Base-by-base conservation (phyloP, 2,113 vertebrate genomes). In the Diphyllodes magnificus region DNA sequence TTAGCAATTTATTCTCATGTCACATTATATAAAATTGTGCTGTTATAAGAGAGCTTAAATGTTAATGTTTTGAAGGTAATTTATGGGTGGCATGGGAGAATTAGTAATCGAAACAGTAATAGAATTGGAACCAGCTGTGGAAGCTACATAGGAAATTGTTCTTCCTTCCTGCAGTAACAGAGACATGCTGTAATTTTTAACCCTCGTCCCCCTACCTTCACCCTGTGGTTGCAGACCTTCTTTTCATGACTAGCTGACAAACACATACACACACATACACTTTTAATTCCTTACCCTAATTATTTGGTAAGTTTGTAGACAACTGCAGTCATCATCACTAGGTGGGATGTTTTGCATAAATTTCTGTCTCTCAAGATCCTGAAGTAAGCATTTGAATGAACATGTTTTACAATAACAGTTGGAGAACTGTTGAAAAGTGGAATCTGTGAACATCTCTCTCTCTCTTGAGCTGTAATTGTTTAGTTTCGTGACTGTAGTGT, bases 111-210 rank as follows among this genome's bases (percentile, higher is more conserved):
- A 97, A 97, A 94, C 80, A 95, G 93, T 96, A 95, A 96, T 68
- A 94, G 90, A 91, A 98, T 98, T 97, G 96, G 93, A 98, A 97
- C 96, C 97, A 98, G 94, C 97, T 98, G 97, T 97, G 86, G 91
- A 93, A 95, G 92, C 94, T 91, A 86, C 51, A 50, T 96, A 97
- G 97, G 96, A 97, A 97, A 97, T 98, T 96, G 85, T 95, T 72
- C 86, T 98, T 98, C 95, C 95, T 98, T 98, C 97, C 97, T 97
- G 97, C 49, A 96, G 60, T 97, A 96, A 97, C 92, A 97, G 96
- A 97, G 78, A 82, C 82, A 53, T 93, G 64, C 85, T 88, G 64
- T 95, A 95, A 97, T 93, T 97, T 96, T 93, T 95, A 94, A 88
- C 65, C 40, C 85, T 45, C 44, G 7, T 47, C 16, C 13, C 59